Conservation (phyloP, 1,140 invertebrate genomes). For the Diorhabda elongata region DNA sequence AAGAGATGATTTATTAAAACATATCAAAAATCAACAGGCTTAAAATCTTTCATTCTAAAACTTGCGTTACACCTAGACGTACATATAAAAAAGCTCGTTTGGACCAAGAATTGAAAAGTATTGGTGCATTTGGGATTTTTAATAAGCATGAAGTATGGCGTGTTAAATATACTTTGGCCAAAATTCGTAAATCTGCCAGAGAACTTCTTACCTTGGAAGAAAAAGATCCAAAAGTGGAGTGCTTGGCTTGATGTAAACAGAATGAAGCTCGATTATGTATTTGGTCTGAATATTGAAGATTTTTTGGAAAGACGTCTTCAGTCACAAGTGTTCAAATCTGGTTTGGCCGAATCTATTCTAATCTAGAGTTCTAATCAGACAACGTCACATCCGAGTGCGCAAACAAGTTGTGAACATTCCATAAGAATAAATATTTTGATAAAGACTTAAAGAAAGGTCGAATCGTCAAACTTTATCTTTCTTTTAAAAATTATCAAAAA, state of each 20-base stretch:
- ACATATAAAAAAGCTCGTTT: constrained; percentile 99
- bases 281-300: constrained; percentile 98
- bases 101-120: constrained; percentile 98
- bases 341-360: constrained; percentile 99
- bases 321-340: constrained; percentile 99
- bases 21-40: no score
- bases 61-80: constrained; percentile 95
- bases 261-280: constrained; percentile 99
- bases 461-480: no score
- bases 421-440: no score
- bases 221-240: constrained; percentile 91
- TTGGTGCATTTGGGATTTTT: constrained; percentile 96
- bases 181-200: constrained; percentile 98
- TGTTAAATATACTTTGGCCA: constrained; percentile 96
- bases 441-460: no score
- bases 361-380: constrained; percentile 95
- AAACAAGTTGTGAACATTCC: constrained; percentile 99
- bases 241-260: constrained; percentile 94
- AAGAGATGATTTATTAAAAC: no score
- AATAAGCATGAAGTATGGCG: constrained; percentile 99
- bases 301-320: constrained; percentile 99
- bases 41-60: constrained; percentile 79
- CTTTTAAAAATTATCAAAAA: no score
- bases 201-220: constrained; percentile 97
- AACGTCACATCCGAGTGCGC: constrained; percentile 97